phyloP scores from a whole-genome alignment of 2,797 vertebrate species.

The Lindbergichthys nudifrons region DNA sequence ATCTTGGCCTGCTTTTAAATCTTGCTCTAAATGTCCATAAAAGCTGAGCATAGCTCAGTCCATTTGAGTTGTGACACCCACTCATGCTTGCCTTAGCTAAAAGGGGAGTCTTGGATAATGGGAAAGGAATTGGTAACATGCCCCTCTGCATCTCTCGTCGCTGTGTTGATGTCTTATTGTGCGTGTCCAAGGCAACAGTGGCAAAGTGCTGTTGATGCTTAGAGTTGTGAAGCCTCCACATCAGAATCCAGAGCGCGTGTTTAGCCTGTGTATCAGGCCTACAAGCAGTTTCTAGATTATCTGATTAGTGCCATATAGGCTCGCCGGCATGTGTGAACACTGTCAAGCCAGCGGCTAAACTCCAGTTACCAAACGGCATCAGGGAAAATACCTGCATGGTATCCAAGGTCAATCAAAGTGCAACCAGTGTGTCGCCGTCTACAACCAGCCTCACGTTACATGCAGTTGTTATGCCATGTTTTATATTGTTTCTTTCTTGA shows the following conservation, averaged over 20 bases:
- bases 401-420: not conserved
- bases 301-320: constrained; percentile 55
- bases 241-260: constrained; percentile 43
- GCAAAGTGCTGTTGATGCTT: constrained; percentile 49
- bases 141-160: constrained; percentile 30
- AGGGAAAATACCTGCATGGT: not conserved
- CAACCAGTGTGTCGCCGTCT: constrained; percentile 3
- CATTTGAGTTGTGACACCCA: constrained; percentile 8
- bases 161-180: constrained; percentile 69
- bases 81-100: constrained; percentile 49
- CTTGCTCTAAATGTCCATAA: not conserved
- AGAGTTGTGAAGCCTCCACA: constrained; percentile 35
- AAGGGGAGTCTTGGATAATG: constrained; percentile 42
- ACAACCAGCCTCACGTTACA: not conserved
- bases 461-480: not conserved
- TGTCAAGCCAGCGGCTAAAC: constrained; percentile 22
- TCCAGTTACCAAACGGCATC: constrained; percentile 4
- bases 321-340: constrained; percentile 17
- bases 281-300: constrained; percentile 52
- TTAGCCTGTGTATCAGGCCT: constrained; percentile 42
- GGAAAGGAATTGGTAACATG: constrained; percentile 63
- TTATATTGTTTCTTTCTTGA: constrained; percentile 11
- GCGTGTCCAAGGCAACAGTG: constrained; percentile 69
- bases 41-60: not conserved
- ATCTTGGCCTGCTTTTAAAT: not conserved